Percentiles rank a stretch among this genome's conserved stretches.
Conservation (phyloP, 2,888 invertebrate genomes). For the Lasioglossum zephyrum region DNA sequence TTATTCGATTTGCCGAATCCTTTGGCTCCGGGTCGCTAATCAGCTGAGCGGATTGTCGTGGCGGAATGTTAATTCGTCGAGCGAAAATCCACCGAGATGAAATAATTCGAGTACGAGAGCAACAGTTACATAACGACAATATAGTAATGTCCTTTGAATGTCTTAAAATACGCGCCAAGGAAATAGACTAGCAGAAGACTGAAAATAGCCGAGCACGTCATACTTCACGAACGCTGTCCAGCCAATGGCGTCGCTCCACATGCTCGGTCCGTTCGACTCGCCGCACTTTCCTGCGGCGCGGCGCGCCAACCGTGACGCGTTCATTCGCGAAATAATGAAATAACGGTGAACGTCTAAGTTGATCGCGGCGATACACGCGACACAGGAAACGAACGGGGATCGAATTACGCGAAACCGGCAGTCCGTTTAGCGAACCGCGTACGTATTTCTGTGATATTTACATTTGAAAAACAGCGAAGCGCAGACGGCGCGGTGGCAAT, state of each 20-base stretch:
- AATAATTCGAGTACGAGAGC: conserved; percentile 23
- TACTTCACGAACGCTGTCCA: conserved; percentile 69
- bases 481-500: conserved; percentile 21
- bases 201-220: conserved; percentile 82
- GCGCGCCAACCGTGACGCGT: conserved; percentile 12
- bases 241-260: conserved; percentile 86
- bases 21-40: background rate
- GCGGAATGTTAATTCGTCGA: background rate
- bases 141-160: conserved; percentile 78
- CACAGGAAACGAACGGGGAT: background rate
- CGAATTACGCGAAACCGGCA: background rate
- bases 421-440: background rate
- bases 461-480: background rate
- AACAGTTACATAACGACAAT: conserved; percentile 76
- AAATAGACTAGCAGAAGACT: conserved; percentile 82
- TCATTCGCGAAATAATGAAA: conserved; percentile 13
- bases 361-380: background rate
- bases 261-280: conserved; percentile 77
- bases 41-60: background rate
- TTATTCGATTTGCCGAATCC: background rate
- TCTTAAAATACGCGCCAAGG: conserved; percentile 85
- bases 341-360: background rate
- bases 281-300: conserved; percentile 52
- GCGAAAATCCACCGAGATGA: conserved; percentile 22
- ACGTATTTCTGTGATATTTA: conserved; percentile 9